A percentile compares a stretch with the other conserved stretches of the same genome.
Evolutionary conservation across 2,888 invertebrate genomes (phyloP).

Genomic region (Achlya flavicornis): DNA sequence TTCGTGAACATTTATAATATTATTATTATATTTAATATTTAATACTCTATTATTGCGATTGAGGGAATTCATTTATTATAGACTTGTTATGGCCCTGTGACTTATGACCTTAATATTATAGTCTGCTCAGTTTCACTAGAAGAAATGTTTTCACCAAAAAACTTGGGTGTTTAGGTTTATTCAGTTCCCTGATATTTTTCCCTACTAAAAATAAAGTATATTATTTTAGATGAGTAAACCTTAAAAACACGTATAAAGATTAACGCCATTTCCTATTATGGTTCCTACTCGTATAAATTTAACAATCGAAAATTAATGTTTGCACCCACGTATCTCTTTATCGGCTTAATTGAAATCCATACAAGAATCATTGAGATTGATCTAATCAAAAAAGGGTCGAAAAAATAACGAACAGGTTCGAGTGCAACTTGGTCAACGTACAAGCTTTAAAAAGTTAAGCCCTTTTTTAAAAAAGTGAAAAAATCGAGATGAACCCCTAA

Average conservation of each 20-base stretch:
- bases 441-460: conserved; percentile 78
- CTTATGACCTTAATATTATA: too few species aligned
- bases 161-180: too few species aligned
- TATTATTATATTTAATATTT: background rate
- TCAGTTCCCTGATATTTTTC: too few species aligned
- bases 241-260: too few species aligned
- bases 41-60: too few species aligned
- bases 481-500: conserved; percentile 73
- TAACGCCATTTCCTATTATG: background rate
- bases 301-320: conserved; percentile 53
- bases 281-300: conserved; percentile 18
- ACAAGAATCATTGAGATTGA: conserved; percentile 80
- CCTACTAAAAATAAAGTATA: too few species aligned
- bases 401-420: conserved; percentile 72
- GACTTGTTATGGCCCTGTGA: too few species aligned
- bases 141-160: too few species aligned
- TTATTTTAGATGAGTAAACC: too few species aligned
- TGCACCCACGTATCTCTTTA: conserved; percentile 72
- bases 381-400: conserved; percentile 75
- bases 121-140: too few species aligned
- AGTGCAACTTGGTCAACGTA: conserved; percentile 72
- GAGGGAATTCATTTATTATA: too few species aligned
- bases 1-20: too few species aligned
- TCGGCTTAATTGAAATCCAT: conserved; percentile 77
- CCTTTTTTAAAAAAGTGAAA: conserved; percentile 72